Conservation (phyloP, 2,113 vertebrate species). For the Leptosomus discolor region DNA sequence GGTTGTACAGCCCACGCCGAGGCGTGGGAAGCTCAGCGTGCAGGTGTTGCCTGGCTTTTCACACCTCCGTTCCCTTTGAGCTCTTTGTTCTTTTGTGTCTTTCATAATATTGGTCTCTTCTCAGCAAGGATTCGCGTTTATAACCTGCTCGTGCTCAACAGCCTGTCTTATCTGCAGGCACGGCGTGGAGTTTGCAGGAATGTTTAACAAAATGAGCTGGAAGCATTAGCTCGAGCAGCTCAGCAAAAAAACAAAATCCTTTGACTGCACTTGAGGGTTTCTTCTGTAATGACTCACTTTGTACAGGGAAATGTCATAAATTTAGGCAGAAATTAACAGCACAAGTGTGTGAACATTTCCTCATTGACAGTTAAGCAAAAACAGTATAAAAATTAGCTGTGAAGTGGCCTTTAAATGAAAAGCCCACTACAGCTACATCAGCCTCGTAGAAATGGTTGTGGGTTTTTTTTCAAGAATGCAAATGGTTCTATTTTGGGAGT, state of each 20-base stretch:
- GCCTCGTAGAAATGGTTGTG: background rate
- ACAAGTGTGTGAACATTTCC: background rate
- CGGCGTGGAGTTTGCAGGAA: background rate
- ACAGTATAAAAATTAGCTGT: background rate
- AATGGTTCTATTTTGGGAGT: background rate
- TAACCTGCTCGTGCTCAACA: background rate
- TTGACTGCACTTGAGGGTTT: background rate
- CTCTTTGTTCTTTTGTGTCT: background rate
- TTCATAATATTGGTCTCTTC: background rate
- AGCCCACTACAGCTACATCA: background rate
- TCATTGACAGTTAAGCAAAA: slow-evolving; percentile 5
- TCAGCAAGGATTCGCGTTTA: background rate
- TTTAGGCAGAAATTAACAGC: background rate
- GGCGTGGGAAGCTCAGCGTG: background rate
- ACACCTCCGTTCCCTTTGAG: background rate
- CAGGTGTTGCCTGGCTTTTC: background rate
- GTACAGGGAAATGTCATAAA: background rate
- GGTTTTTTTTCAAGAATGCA: background rate
- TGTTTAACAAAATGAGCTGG: background rate
- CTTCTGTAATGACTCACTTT: background rate
- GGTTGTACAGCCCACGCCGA: background rate
- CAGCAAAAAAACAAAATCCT: background rate
- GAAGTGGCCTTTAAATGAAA: slow-evolving; percentile 23
- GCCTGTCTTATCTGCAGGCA: background rate
- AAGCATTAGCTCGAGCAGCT: background rate